A percentile compares a stretch with the other conserved stretches of the same genome.
phyloP scores from a whole-genome alignment of 2,888 invertebrate genomes.

The Epinotia bilunana region DNA sequence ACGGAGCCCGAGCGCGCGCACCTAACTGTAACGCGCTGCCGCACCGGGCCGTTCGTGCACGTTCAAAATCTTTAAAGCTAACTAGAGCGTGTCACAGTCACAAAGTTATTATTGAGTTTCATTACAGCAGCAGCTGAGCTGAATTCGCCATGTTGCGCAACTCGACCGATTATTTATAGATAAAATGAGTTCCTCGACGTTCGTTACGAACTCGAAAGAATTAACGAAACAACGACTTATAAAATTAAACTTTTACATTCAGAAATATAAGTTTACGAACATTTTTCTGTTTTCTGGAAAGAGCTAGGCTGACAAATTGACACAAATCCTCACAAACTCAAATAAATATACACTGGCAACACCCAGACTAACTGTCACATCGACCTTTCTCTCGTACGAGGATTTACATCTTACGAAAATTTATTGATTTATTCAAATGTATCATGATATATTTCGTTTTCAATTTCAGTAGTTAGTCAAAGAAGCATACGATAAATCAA shows the following conservation, averaged over 20 bases:
- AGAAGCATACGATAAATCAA: neutral
- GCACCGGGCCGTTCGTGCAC: constrained; percentile 60
- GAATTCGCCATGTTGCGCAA: constrained; percentile 83
- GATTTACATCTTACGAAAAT: no score
- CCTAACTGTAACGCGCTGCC: constrained; percentile 65
- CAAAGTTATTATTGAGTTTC: constrained; percentile 69
- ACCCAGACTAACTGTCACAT: constrained; percentile 29
- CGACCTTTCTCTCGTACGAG: neutral
- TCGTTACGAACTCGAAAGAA: constrained; percentile 47
- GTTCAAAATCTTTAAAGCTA: constrained; percentile 62
- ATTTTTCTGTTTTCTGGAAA: constrained; percentile 39
- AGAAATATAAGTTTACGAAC: constrained; percentile 40
- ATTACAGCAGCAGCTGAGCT: constrained; percentile 78
- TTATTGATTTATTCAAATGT: neutral
- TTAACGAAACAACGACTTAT: constrained; percentile 47
- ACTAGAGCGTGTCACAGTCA: constrained; percentile 78
- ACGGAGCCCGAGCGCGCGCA: constrained; percentile 56
- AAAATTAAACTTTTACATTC: constrained; percentile 40
- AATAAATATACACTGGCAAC: constrained; percentile 32
- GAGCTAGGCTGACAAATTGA: constrained; percentile 25
- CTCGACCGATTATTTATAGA: constrained; percentile 55
- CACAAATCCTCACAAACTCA: constrained; percentile 24
- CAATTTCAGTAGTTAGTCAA: neutral
- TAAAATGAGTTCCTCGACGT: constrained; percentile 37
- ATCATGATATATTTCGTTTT: neutral